These are phyloP conservation scores for Drosophila paranaensis DNA, from an alignment of 2,888 invertebrate genomes.

Conservation along the genomic window DNA sequence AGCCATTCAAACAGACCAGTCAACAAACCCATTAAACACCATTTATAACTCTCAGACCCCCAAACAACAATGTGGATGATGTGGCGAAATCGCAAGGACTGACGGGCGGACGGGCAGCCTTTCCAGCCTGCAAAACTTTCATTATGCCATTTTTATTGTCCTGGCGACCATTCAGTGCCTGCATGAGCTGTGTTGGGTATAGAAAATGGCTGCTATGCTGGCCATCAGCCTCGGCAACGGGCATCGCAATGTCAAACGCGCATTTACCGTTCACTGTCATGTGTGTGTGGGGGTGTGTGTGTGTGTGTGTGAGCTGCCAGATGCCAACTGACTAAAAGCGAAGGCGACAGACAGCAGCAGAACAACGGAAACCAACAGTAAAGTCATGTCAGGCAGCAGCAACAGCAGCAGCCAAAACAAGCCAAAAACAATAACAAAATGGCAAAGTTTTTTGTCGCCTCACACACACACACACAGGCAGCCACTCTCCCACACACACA, in stretches of 20 bases:
- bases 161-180: conserved; percentile 65
- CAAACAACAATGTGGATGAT: conserved; percentile 13
- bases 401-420: conserved; percentile 45
- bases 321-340: conserved; percentile 49
- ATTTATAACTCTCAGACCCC: conserved; percentile 58
- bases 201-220: conserved; percentile 59
- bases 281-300: background rate
- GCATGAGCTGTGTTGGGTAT: conserved; percentile 46
- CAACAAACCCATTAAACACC: conserved; percentile 78
- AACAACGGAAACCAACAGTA: conserved; percentile 19
- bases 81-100: conserved; percentile 6
- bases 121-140: conserved; percentile 60
- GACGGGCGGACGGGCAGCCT: background rate
- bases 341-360: conserved; percentile 23
- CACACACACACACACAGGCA: background rate
- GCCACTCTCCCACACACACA: background rate
- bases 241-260: conserved; percentile 64
- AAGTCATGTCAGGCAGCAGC: conserved; percentile 37
- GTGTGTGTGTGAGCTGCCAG: conserved; percentile 30
- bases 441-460: conserved; percentile 45
- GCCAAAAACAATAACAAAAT: conserved; percentile 58
- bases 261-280: conserved; percentile 52
- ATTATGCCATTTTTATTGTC: conserved; percentile 77
- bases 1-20: conserved; percentile 52
- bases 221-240: conserved; percentile 37